Conservation (phyloP, 2,797 vertebrate genomes). For the Sebastiscus albofasciatus region DNA sequence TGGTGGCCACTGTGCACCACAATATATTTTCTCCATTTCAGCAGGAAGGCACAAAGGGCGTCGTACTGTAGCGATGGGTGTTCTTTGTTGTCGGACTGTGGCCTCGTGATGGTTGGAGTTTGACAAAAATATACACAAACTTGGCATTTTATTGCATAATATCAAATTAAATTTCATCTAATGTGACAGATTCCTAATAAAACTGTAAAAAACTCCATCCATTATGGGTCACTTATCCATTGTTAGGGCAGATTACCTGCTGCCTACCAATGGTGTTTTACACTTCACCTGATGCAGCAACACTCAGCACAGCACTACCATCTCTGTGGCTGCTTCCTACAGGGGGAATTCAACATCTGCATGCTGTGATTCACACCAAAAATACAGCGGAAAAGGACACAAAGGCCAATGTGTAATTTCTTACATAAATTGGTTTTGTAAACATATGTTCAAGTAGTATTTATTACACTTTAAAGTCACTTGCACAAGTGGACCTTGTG, state of each 20-base stretch:
- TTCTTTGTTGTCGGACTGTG: constrained; percentile 57
- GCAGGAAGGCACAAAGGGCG: constrained; percentile 68
- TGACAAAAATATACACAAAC: constrained; percentile 3
- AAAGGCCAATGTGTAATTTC: not conserved
- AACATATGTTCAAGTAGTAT: not conserved
- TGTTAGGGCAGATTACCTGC: constrained; percentile 53
- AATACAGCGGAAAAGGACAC: constrained; percentile 69
- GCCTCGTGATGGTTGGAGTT: constrained; percentile 68
- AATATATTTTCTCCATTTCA: constrained; percentile 30
- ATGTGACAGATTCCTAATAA: not conserved
- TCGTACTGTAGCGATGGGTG: constrained; percentile 46
- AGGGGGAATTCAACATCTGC: constrained; percentile 50
- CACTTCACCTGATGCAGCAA: constrained; percentile 61
- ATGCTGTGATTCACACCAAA: constrained; percentile 52
- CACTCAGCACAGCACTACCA: constrained; percentile 51
- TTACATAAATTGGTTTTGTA: not conserved
- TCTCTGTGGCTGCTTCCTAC: constrained; percentile 42
- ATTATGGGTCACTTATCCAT: constrained; percentile 51
- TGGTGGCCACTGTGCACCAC: constrained; percentile 9
- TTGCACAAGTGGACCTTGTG: constrained; percentile 30
- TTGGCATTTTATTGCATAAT: not conserved
- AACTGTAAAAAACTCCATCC: constrained; percentile 58
- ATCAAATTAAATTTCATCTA: not conserved
- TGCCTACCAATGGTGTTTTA: constrained; percentile 65
- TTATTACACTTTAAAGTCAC: not conserved